Base-by-base conservation (phyloP, 1,140 invertebrate species). In the Brachionus koreanus region DNA sequence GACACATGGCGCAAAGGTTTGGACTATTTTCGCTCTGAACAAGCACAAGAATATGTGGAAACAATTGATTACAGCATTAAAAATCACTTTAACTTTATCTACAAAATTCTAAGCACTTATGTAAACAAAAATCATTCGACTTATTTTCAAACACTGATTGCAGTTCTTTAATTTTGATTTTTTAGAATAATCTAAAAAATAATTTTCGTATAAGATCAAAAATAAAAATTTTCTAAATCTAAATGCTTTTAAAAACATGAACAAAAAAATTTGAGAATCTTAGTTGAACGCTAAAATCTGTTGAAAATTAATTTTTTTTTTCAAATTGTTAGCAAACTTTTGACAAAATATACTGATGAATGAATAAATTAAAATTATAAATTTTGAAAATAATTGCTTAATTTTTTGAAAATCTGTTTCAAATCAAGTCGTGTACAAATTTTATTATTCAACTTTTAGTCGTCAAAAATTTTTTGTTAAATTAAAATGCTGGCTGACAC, bases 401-500 rank as follows among this genome's bases (percentile, higher is more conserved):
- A 19, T 57, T 57, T 57, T 52, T 49, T 49, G 6, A 19, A 19
- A 19, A 25, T 7, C 19, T 57, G 16, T 23, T 57, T n/a, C 49
- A 23, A 57, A 29, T 29, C 29, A 29, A 29, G 29, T 57, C 49
- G 49, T 57, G 49, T 57, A 57, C 49, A 57, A 19, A 57, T 57
- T 57, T 57, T 57, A 57, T 57, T 57, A 25, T 57, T 57, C 49
- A 57, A 57, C 1, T 57, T 29, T 57, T n/a, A 19, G 49, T 57
- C 49, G 49, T 57, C 49, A 57, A 57, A 23, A 57, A 57, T 57
- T 65, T n/a, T 33, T 16, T 37, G 42, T 16, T 19, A 77, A 61
- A 77, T 13, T 29, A 79, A 63, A 42, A 79, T 79, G 76, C 29
- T 79, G 49, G 61, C 49, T 61, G 76, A 79, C 25, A 79, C 76